Evolutionary conservation across 2,797 vertebrate genomes (phyloP).

Genomic region (Sebastiscus tertius): DNA sequence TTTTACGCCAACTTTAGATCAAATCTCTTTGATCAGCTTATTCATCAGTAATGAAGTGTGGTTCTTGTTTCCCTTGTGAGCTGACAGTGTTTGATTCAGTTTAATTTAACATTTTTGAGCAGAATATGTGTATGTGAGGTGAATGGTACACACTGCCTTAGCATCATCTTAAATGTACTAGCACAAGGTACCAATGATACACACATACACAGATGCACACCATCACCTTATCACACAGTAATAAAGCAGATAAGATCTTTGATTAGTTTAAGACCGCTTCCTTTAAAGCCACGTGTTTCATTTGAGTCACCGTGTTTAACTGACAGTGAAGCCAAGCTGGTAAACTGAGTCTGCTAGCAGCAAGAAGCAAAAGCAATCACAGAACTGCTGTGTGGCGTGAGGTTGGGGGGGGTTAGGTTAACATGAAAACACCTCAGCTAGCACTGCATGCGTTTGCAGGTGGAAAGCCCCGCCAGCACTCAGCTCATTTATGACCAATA

Average conservation of each 20-base stretch:
- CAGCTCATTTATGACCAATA: not conserved
- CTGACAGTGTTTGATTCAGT: not conserved
- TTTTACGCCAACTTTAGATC: not conserved
- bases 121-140: not conserved
- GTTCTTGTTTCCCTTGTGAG: not conserved
- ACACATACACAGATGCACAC: not conserved
- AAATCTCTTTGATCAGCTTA: constrained; percentile 9
- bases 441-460: not conserved
- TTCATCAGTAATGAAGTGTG: not conserved
- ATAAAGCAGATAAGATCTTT: not conserved
- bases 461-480: not conserved
- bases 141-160: not conserved
- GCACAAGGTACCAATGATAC: not conserved
- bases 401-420: not conserved
- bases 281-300: constrained; percentile 4
- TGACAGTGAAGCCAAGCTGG: constrained; percentile 22
- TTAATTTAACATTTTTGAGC: not conserved
- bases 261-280: not conserved
- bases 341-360: constrained; percentile 32
- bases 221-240: not conserved
- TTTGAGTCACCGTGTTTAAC: constrained; percentile 6
- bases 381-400: not conserved
- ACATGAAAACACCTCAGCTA: constrained; percentile 30
- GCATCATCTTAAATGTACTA: not conserved
- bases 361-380: constrained; percentile 39